phyloP scores from a whole-genome alignment of 2,888 invertebrate genomes.

The Strigamia maritima region DNA sequence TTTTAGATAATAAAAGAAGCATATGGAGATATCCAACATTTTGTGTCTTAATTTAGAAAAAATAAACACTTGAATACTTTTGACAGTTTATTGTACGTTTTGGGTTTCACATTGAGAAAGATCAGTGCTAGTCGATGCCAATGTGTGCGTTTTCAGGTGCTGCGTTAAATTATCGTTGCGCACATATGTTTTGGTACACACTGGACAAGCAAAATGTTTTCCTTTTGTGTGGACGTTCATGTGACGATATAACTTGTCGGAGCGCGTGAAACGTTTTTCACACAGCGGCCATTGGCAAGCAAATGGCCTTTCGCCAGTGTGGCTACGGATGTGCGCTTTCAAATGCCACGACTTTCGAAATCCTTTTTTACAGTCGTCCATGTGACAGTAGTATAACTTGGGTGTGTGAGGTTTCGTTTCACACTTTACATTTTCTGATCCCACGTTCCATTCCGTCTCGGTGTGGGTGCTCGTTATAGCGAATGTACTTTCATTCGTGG shows the following conservation, averaged over 20 bases:
- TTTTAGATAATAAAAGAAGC: background rate
- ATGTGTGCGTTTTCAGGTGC: slow-evolving; percentile 37
- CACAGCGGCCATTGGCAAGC: slow-evolving; percentile 39
- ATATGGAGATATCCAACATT: background rate
- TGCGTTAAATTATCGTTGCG: slow-evolving; percentile 37
- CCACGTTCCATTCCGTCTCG: background rate
- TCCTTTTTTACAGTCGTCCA: slow-evolving; percentile 36
- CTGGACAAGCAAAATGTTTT: slow-evolving; percentile 35
- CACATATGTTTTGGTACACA: slow-evolving; percentile 35
- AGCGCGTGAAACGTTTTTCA: slow-evolving; percentile 37
- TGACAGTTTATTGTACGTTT: background rate
- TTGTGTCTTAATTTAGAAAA: background rate
- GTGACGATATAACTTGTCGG: slow-evolving; percentile 38
- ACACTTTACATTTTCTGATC: background rate
- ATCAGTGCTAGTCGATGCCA: slow-evolving; percentile 17
- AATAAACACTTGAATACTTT: background rate
- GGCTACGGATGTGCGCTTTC: slow-evolving; percentile 37
- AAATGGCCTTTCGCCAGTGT: slow-evolving; percentile 36
- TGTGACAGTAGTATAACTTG: slow-evolving; percentile 28
- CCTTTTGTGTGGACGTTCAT: slow-evolving; percentile 35
- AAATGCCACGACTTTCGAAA: slow-evolving; percentile 36
- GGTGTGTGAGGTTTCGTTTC: background rate
- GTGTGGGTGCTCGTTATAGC: background rate
- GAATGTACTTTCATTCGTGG: background rate
- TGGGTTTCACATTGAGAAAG: slow-evolving; percentile 8